A percentile compares a stretch with the other conserved stretches of the same genome.
Conservation (phyloP, 2,797 vertebrate species). For the Pelochelys cantorii region DNA sequence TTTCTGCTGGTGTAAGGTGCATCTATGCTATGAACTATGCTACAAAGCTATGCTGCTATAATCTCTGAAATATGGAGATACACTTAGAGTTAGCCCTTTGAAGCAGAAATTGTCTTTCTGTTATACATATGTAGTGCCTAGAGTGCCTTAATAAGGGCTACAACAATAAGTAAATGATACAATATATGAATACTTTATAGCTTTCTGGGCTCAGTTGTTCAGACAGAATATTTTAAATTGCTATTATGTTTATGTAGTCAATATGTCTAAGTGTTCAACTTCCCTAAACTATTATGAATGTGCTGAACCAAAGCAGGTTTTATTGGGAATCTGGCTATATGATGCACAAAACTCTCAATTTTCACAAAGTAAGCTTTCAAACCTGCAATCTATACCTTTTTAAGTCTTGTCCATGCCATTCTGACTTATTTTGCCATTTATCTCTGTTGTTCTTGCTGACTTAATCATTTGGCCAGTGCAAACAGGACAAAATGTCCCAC, state of each 20-base stretch:
- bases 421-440: too few species aligned
- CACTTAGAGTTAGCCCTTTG: too few species aligned
- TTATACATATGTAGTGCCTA: not conserved
- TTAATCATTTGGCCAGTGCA: too few species aligned
- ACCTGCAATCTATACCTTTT: not conserved
- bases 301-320: not conserved
- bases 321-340: not conserved
- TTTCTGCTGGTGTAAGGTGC: too few species aligned
- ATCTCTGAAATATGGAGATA: too few species aligned
- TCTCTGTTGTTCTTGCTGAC: too few species aligned
- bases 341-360: not conserved
- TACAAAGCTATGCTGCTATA: too few species aligned
- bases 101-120: not conserved
- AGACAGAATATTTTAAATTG: not conserved
- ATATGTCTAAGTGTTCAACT: not conserved
- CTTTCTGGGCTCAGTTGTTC: not conserved
- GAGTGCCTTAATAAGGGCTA: not conserved
- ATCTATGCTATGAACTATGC: too few species aligned
- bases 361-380: not conserved
- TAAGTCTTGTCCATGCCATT: too few species aligned
- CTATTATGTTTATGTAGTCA: not conserved
- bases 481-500: too few species aligned
- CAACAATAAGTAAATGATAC: not conserved
- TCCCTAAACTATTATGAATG: not conserved
- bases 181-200: not conserved